Base-by-base conservation (phyloP, 2,888 invertebrate species). In the Apotomis capreana region DNA sequence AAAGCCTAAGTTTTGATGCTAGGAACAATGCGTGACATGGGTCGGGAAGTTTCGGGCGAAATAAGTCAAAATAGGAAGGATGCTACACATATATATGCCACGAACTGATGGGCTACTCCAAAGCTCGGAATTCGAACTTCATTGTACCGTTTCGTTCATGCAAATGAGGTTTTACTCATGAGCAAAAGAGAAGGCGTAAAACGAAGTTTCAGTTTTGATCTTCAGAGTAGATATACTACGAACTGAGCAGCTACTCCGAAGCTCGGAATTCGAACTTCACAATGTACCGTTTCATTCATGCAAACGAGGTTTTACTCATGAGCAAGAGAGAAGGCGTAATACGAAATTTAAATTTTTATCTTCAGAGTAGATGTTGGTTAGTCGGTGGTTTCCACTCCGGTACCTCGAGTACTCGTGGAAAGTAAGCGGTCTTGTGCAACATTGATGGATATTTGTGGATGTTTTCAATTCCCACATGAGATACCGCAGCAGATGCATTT, bases 11-110 rank as follows among this genome's bases (percentile, higher is more conserved):
- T 71, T 67, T 57, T 57, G 61, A 54, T 55, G 54, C 44, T 67
- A 62, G 71, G 71, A 62, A 61, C 60, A 57, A 65, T 58, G 64
- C 70, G 65, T 70, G 73, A 70, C 57, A 46, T 57, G 65, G 70
- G 70, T 67, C 51, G 55, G 57, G 64, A 6, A 26, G 37, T 58
- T 63, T 51, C 49, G 44, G 52, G 13, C 9, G 57, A 36, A 55
- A 58, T 49, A 15, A 49, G 57, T 51, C 40, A 12, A 51, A 69
- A 57, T 54, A 49, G 57, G 69, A 37, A 8, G 26, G 37, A 0
- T 13, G 51, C 0, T 12, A 5, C 10, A 51, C n/a, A 54, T 6
- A 54, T 6, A 44, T 36, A 13, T 62, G 65, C 49, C 55, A 44
- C 61, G 15, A 55, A 59, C 51, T n/a, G 26, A 26, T 26, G 2